Percentiles rank a stretch among this genome's conserved stretches.
These are phyloP conservation scores for Panthera tigris DNA, from an alignment of 2,113 vertebrate genomes.

Conservation along the genomic window DNA sequence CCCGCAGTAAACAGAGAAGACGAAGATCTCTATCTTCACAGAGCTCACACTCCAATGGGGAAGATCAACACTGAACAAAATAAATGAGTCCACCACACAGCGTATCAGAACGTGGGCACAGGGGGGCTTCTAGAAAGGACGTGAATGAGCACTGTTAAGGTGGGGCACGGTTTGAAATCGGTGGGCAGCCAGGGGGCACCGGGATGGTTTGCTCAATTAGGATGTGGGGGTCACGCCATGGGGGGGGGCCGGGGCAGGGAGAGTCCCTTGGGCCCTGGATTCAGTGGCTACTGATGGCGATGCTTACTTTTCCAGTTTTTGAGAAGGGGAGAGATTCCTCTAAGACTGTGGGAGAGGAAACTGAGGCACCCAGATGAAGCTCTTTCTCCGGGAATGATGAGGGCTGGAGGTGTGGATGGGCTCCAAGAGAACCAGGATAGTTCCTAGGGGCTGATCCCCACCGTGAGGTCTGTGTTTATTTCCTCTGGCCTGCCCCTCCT, in stretches of 20 bases:
- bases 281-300: background rate
- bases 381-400: background rate
- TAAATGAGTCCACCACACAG: too few relatives aligned
- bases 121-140: background rate
- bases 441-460: background rate
- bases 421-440: background rate
- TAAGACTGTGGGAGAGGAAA: background rate
- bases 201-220: background rate
- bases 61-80: background rate
- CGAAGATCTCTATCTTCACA: background rate
- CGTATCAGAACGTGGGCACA: background rate
- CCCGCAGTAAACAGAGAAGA: background rate
- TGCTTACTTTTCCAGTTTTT: background rate
- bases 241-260: background rate
- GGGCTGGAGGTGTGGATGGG: background rate
- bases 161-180: background rate
- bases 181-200: background rate
- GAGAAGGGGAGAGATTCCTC: background rate
- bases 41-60: background rate
- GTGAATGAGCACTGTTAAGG: background rate
- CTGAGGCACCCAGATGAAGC: background rate
- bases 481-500: background rate
- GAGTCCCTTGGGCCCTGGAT: background rate
- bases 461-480: background rate
- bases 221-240: background rate